phyloP scores from a whole-genome alignment of 2,888 invertebrate species.

The Amiota communis region DNA sequence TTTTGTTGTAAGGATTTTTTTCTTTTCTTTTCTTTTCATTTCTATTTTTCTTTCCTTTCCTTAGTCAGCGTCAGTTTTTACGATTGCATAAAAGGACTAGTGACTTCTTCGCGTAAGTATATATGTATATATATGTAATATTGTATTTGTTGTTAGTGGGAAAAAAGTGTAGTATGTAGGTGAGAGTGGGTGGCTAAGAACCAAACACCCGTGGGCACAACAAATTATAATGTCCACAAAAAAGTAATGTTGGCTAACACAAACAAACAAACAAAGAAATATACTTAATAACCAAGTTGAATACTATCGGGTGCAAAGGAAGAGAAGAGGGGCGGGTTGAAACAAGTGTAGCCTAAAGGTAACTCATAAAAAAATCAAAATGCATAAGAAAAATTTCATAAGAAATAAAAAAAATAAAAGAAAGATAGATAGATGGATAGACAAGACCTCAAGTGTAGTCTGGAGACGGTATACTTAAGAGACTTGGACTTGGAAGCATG shows the following conservation, averaged over 20 bases:
- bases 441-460: not conserved
- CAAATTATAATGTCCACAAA: slow-evolving; percentile 59
- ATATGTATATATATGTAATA: not conserved
- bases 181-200: slow-evolving; percentile 9
- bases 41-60: slow-evolving; percentile 5
- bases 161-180: not conserved
- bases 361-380: slow-evolving; percentile 21
- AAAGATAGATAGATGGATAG: not conserved
- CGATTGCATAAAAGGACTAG: slow-evolving; percentile 46
- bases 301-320: not conserved
- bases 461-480: slow-evolving; percentile 37
- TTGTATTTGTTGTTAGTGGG: not conserved
- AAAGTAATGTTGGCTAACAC: slow-evolving; percentile 46
- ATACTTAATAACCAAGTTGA: slow-evolving; percentile 26
- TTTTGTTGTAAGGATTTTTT: not conserved
- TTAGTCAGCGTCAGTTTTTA: slow-evolving; percentile 51
- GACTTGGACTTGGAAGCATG: slow-evolving; percentile 41
- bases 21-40: slow-evolving; percentile 22
- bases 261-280: slow-evolving; percentile 26
- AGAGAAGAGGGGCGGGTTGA: not conserved
- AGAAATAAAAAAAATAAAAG: no score
- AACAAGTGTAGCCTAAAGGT: slow-evolving; percentile 25
- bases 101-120: not conserved
- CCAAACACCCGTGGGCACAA: slow-evolving; percentile 55
- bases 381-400: not conserved